These are phyloP conservation scores for Tillus elongatus DNA, from an alignment of 2,888 invertebrate genomes.

Conservation along the genomic window DNA sequence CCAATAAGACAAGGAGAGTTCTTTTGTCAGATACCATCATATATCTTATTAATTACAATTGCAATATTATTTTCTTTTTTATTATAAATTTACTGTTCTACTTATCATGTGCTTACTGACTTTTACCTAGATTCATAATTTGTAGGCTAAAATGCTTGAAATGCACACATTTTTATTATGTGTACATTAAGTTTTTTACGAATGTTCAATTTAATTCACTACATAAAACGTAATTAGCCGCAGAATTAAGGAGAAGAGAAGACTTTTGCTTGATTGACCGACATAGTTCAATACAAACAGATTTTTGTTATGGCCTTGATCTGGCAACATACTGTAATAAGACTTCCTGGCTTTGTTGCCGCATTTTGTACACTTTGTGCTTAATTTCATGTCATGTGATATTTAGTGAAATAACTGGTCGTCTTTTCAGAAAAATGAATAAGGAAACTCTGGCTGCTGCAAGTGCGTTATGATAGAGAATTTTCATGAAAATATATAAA, in stretches of 20 bases:
- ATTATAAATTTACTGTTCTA: neutral
- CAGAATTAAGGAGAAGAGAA: neutral
- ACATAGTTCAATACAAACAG: neutral
- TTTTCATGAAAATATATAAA: too few species aligned
- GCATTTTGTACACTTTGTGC: too few species aligned
- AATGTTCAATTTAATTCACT: neutral
- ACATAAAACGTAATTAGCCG: conserved; percentile 2
- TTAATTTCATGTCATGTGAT: too few species aligned
- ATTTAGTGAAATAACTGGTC: too few species aligned
- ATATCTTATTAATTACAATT: conserved; percentile 3
- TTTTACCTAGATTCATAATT: conserved; percentile 3
- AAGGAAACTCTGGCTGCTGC: too few species aligned
- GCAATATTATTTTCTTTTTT: neutral
- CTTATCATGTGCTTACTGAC: neutral
- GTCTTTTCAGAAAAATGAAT: too few species aligned
- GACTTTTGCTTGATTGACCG: conserved; percentile 2
- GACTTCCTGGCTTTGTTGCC: neutral
- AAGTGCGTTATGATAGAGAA: too few species aligned
- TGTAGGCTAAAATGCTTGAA: neutral
- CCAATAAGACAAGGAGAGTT: neutral
- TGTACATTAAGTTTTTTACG: neutral
- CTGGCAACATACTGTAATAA: neutral
- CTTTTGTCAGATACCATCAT: neutral
- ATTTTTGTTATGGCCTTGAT: neutral
- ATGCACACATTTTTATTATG: neutral